phyloP scores from a whole-genome alignment of 2,113 vertebrate genomes.

The Rhadina sibilatrix region DNA sequence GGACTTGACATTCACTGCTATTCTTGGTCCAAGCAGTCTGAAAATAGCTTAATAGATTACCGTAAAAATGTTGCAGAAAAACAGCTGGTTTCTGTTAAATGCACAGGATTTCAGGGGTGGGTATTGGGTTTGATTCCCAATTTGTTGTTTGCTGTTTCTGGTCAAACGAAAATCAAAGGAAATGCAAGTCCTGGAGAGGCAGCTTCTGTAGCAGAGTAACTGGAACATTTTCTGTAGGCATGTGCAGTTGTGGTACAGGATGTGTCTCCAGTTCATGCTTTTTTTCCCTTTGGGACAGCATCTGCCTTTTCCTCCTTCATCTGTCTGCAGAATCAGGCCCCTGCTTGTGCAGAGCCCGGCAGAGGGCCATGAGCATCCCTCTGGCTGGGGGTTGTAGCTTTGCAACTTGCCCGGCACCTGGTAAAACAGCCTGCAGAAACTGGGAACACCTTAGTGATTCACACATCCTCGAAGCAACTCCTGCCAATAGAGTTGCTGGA shows the following conservation, averaged over 20 bases:
- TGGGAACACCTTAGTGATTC: slow-evolving; percentile 23
- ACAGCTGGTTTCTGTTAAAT: background rate
- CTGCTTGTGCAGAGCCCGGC: background rate
- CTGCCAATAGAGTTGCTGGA: background rate
- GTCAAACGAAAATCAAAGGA: background rate
- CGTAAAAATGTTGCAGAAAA: background rate
- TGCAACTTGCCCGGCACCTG: background rate
- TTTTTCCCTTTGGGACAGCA: background rate
- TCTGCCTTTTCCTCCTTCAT: background rate
- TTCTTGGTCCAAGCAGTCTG: slow-evolving; percentile 4
- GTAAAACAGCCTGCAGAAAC: background rate
- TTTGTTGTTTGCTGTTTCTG: background rate
- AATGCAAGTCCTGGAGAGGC: background rate
- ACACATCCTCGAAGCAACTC: background rate
- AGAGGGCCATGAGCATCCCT: background rate
- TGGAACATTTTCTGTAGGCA: background rate
- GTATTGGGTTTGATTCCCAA: background rate
- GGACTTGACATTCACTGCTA: slow-evolving; percentile 18
- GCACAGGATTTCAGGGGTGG: background rate
- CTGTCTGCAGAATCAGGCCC: background rate
- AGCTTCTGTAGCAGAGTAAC: background rate
- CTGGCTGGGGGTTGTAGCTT: background rate
- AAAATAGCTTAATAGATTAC: slow-evolving; percentile 1
- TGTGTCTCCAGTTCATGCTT: background rate
- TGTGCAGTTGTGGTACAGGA: background rate